Base-by-base conservation (phyloP, 2,888 invertebrate genomes). In the Agrochola lota region DNA sequence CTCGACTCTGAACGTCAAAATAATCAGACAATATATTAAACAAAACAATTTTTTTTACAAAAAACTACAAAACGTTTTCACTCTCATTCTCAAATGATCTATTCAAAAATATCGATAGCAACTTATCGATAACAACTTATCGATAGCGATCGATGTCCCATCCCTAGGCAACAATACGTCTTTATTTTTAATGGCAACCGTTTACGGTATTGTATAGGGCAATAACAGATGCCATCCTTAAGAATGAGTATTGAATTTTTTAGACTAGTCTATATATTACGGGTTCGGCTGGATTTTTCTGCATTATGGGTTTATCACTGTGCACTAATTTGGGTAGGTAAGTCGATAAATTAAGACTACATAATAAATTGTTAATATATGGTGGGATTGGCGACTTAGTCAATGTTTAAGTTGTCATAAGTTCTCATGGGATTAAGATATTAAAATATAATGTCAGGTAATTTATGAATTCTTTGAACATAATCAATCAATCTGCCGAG, bases 111-210 rank as follows among this genome's bases (percentile, higher is more conserved):
- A 74, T 81, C 81, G 77, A 88, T 66, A 79, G 55, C 15, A 49
- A 12, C 60, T 57, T 73, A 74, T 78, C 78, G 77, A 88, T 66
- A 79, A 59, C 15, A 49, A 12, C 60, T 57, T 73, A 74, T 78
- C 78, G 63, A 74, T 64, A 66, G 17, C 26, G 30, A 77, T 83
- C 70, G 43, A 30, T 43, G 26, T 77, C 83, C 60, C 91, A 86
- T 90, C 91, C 71, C 88, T 90, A 85, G 0, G 17, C 30, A 83
- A 90, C 90, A 90, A 89, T 88, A 88, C 86, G 83, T 89, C 88
- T 89, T 88, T 87, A 91, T 85, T 88, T 91, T 90, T 90, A 88
- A 91, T 89, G 88, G 85, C 62, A 76, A 77, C 81, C 88, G 73
- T 86, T 88, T 87, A 88, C 87, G 86, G 87, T 84, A 81, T 81